Conservation (phyloP, 1,140 invertebrate species). For the Rhopalosiphum maidis region DNA sequence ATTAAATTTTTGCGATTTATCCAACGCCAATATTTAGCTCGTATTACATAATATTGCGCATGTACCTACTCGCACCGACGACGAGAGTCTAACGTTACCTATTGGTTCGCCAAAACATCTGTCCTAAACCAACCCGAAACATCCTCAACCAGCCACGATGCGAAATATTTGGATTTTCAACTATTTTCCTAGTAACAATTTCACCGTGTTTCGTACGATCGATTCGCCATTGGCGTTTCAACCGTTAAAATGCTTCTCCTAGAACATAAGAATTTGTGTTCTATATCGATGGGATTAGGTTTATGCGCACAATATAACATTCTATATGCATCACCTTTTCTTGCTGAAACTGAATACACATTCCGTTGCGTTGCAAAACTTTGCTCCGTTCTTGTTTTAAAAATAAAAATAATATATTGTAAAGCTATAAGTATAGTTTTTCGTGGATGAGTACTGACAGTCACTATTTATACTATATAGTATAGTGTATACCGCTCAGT, state of each 20-base stretch:
- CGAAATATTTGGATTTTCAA: not conserved
- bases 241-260: not conserved
- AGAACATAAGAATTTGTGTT: not conserved
- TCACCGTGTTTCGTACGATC: not conserved
- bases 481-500: no score
- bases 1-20: not conserved
- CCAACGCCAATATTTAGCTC: not conserved
- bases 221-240: not conserved
- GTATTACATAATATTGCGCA: not conserved
- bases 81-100: not conserved
- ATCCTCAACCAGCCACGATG: fast-evolving
- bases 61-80: no score
- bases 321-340: not conserved
- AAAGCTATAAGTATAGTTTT: not conserved
- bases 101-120: not conserved
- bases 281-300: not conserved
- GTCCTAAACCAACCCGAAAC: not conserved
- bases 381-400: not conserved
- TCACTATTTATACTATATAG: no score
- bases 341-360: not conserved
- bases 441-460: not conserved
- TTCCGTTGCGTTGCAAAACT: not conserved
- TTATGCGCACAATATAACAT: not conserved
- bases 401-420: not conserved
- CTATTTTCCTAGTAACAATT: not conserved